Conservation (phyloP, 2,797 vertebrate genomes). For the Todus mexicanus region DNA sequence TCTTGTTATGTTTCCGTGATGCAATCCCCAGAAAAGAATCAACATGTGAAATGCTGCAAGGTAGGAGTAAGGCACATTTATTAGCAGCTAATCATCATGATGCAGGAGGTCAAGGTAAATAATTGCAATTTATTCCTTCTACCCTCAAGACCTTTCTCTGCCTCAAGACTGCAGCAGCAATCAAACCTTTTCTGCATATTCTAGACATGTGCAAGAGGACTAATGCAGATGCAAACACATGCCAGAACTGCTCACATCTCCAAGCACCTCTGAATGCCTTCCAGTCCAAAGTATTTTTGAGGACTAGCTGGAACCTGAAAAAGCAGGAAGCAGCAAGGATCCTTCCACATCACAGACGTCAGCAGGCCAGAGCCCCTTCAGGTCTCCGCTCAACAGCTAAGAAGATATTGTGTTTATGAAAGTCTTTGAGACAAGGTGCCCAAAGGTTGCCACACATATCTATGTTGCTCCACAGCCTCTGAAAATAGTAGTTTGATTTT, state of each 20-base stretch:
- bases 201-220: background rate
- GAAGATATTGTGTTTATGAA: background rate
- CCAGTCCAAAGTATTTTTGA: background rate
- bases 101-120: background rate
- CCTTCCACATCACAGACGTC: background rate
- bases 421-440: background rate
- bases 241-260: background rate
- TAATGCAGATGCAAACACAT: background rate
- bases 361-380: background rate
- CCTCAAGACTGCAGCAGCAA: background rate
- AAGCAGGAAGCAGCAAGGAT: background rate
- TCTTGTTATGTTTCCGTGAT: background rate
- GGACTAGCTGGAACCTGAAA: background rate
- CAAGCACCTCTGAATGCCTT: background rate
- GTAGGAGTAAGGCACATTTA: background rate
- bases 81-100: background rate
- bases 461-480: rapidly evolving
- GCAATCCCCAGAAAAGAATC: background rate
- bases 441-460: background rate
- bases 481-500: background rate
- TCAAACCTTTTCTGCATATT: background rate
- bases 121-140: background rate
- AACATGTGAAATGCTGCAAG: background rate
- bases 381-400: background rate
- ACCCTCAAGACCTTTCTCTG: background rate